These are phyloP conservation scores for Chaitophorus viminalis DNA, from an alignment of 2,888 invertebrate species.

Conservation along the genomic window DNA sequence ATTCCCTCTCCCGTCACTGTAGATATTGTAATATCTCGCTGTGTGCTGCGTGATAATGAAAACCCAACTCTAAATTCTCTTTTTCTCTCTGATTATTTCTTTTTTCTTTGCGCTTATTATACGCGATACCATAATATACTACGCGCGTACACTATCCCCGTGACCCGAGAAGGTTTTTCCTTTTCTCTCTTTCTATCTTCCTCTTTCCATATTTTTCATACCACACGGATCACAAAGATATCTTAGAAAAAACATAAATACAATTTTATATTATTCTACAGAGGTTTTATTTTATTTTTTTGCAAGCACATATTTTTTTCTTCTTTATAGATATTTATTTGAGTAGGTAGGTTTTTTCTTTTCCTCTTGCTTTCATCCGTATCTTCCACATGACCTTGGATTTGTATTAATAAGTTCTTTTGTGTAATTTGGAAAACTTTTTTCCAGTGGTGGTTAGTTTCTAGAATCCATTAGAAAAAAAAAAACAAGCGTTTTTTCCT, in stretches of 20 bases:
- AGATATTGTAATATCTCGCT: no score
- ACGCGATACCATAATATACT: background rate
- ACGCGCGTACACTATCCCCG: background rate
- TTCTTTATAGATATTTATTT: conserved; percentile 1
- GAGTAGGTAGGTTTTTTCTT: conserved; percentile 33
- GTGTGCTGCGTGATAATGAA: conserved; percentile 2
- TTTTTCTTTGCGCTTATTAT: background rate
- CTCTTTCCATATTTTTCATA: background rate
- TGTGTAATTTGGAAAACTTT: conserved; percentile 55
- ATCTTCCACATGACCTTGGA: background rate
- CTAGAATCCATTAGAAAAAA: conserved; percentile 56
- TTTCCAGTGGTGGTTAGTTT: conserved; percentile 47
- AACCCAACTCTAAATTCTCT: conserved; percentile 20
- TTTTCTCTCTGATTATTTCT: conserved; percentile 19
- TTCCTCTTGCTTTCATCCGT: conserved; percentile 2
- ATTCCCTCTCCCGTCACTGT: no score
- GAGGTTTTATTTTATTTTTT: conserved; percentile 15
- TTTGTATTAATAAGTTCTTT: conserved; percentile 59
- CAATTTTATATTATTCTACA: conserved; percentile 16
- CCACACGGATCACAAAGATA: background rate
- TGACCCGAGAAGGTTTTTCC: background rate
- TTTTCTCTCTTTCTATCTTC: background rate
- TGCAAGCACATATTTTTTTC: background rate
- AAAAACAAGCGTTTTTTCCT: conserved; percentile 17
- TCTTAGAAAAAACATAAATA: conserved; percentile 32